Evolutionary conservation across 2,888 invertebrate genomes (phyloP), one percentile per base, ranked within the genome.

Genomic region (Abscondita cerata): DNA sequence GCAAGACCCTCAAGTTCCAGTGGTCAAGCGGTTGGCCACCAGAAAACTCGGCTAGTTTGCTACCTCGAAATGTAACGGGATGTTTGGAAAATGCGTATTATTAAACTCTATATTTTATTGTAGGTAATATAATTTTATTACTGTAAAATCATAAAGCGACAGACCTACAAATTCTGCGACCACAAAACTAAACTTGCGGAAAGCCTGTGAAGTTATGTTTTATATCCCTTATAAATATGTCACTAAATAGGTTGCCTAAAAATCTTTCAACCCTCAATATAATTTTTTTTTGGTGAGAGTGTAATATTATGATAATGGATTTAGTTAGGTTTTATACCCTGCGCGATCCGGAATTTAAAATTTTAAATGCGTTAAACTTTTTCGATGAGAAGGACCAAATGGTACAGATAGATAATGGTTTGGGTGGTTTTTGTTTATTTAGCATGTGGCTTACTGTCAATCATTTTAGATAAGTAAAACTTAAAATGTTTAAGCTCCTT

Each of bases 21-120:
- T 53, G 64, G 64, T 64, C 57, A 64, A 60, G 60, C 59, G 64
- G 64, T 64, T 57, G 52, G 60, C 64, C 64, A 50, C 36, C 54
- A 50, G 47, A 52, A 52, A 57, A 60, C 55, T 60, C 53, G 60
- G 13, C 48, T 41, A 53, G 53, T 64, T 64, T 64, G 53, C 57
- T 60, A 59, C 64, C 60, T 54, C 60, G n/a, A 44, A 36, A 54
- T 44, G 59, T 59, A 64, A 64, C 50, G 60, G 57, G 46, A 52
- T 60, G 56, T 56, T 59, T 64, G 50, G 52, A 57, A 59, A 53
- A 64, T 64, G 60, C 64, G 51, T 64, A 57, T 60, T 60, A 60
- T 56, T 60, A 53, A 44, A 64, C 19, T 51, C 40, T 50, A 44
- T 47, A 50, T 59, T 64, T 64, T 63, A 63, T 59, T 59, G 50